A percentile compares a stretch with the other conserved stretches of the same genome.
Evolutionary conservation across 2,113 vertebrate species (phyloP).

Genomic region (Petroica traversi): DNA sequence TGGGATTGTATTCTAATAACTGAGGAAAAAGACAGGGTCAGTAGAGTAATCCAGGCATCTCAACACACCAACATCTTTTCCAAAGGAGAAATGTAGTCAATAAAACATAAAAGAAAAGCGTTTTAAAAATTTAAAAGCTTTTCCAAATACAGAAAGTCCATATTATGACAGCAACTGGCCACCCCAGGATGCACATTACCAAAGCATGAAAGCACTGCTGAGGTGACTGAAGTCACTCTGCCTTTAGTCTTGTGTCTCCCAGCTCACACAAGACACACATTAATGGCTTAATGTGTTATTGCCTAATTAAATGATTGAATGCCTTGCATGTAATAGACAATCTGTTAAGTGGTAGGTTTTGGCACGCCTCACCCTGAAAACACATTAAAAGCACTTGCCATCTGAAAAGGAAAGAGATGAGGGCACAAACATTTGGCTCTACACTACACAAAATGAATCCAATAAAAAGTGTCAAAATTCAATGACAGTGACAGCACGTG

Average conservation of each 20-base stretch:
- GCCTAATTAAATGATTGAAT: slow-evolving; percentile 44
- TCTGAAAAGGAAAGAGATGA: not conserved
- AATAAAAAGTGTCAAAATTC: not conserved
- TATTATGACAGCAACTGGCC: not conserved
- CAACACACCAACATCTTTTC: not conserved
- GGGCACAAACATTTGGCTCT: not conserved
- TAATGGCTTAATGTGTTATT: not conserved
- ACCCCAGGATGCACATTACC: not conserved
- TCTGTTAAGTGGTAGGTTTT: slow-evolving; percentile 11
- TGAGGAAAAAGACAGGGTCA: not conserved
- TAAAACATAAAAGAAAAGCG: not conserved
- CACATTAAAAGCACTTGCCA: slow-evolving; percentile 23
- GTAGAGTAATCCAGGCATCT: not conserved
- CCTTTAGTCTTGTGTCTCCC: not conserved
- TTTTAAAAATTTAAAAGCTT: not conserved
- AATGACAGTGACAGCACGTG: not conserved
- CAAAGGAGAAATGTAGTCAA: not conserved
- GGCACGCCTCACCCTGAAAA: not conserved
- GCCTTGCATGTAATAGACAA: not conserved
- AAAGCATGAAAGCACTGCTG: slow-evolving; percentile 3
- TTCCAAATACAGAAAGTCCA: not conserved
- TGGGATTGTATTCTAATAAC: not conserved
- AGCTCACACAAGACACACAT: not conserved
- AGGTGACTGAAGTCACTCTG: not conserved
- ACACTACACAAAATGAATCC: not conserved